Conservation (phyloP, 2,113 vertebrate genomes). For the Oenanthe oenanthe region DNA sequence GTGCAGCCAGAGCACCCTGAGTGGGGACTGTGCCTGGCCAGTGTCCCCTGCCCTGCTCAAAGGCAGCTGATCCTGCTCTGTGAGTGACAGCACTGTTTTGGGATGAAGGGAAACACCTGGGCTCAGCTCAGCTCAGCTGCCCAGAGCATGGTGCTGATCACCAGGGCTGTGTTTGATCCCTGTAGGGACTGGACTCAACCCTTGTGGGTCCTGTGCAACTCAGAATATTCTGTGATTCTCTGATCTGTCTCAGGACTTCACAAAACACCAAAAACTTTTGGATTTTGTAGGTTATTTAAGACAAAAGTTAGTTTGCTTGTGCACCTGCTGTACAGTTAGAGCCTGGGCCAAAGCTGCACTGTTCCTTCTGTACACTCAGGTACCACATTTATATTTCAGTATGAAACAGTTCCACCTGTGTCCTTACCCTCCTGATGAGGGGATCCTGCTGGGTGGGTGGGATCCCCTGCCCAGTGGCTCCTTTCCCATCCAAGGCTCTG, state of each 20-base stretch:
- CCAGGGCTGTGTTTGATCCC: neutral
- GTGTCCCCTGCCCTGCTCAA: neutral
- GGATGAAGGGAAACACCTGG: neutral
- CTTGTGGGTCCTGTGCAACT: neutral
- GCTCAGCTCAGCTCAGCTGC: neutral
- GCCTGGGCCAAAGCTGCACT: neutral
- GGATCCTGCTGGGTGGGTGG: neutral
- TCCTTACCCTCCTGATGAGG: fast-evolving
- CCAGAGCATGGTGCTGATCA: neutral
- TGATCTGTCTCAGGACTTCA: neutral
- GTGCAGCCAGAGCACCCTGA: neutral
- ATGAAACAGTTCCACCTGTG: neutral
- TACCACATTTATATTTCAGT: fast-evolving
- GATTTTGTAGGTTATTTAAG: neutral
- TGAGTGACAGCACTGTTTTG: fast-evolving
- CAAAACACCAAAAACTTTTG: neutral
- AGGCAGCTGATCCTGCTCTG: neutral
- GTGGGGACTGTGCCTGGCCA: neutral
- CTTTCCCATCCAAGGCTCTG: neutral
- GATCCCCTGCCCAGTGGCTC: neutral
- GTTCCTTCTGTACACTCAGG: neutral
- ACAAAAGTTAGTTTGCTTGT: neutral
- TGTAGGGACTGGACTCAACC: neutral
- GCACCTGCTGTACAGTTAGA: neutral
- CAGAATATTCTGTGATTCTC: neutral